A percentile compares a stretch with the other conserved stretches of the same genome.
Conservation (phyloP, 2,113 vertebrate genomes). For the Empidonax traillii region DNA sequence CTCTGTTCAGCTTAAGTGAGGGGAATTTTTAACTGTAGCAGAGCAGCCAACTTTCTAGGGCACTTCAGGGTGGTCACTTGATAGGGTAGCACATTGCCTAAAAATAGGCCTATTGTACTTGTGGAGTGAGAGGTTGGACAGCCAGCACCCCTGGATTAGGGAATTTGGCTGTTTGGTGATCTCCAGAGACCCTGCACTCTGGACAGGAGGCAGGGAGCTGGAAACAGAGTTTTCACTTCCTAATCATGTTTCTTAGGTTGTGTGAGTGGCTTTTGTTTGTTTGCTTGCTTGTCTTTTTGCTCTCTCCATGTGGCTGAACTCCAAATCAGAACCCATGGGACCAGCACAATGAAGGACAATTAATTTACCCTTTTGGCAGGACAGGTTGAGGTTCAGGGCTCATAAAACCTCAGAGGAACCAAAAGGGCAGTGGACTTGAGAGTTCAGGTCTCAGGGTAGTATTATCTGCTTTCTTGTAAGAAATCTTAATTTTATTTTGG, state of each 20-base stretch:
- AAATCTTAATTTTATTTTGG: neutral
- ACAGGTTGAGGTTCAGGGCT: neutral
- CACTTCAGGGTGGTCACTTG: neutral
- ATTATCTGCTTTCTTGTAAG: neutral
- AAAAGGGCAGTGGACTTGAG: neutral
- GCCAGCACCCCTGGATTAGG: neutral
- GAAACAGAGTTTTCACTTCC: neutral
- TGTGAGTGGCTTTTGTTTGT: neutral
- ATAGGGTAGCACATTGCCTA: neutral
- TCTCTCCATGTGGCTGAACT: neutral
- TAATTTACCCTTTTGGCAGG: neutral
- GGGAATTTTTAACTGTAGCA: conserved; percentile 4
- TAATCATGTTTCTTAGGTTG: neutral
- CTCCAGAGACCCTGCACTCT: neutral
- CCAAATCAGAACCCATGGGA: neutral
- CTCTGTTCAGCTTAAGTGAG: neutral
- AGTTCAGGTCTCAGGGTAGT: neutral
- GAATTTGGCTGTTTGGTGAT: neutral
- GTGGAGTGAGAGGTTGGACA: neutral
- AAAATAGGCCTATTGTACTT: conserved; percentile 47
- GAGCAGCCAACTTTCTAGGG: conserved; percentile 15
- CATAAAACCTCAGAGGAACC: neutral
- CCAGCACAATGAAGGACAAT: neutral
- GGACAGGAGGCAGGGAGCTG: neutral
- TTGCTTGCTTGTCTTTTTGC: neutral